Evolutionary conservation across 1,140 invertebrate genomes (phyloP).

Genomic region (Drosophila fuyamai): DNA sequence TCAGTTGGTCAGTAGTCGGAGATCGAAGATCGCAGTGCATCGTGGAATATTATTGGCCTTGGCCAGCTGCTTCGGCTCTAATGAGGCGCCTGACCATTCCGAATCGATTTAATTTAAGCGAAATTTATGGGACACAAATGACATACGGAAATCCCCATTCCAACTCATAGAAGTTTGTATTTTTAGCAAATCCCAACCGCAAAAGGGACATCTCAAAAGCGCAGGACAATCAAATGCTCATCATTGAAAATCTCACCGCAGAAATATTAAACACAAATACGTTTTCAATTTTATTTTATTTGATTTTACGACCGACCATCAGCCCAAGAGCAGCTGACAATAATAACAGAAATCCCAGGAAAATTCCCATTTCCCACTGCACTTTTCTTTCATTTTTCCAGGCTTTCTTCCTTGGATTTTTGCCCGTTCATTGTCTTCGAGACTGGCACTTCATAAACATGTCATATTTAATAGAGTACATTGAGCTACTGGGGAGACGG

Average conservation of each 20-base stretch:
- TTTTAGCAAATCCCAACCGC: conserved; percentile 33
- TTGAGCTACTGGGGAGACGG: conserved; percentile 46
- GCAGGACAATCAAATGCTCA: conserved; percentile 61
- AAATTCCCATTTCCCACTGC: conserved; percentile 51
- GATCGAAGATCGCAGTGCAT: conserved; percentile 2
- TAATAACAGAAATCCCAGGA: conserved; percentile 33
- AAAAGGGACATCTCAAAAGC: conserved; percentile 23
- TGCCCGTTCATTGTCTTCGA: conserved; percentile 39
- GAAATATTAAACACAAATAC: conserved; percentile 82
- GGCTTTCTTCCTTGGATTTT: conserved; percentile 54
- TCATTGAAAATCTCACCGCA: conserved; percentile 61
- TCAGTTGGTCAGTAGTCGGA: conserved; percentile 37
- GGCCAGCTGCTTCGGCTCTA: conserved; percentile 36
- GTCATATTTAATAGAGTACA: conserved; percentile 82
- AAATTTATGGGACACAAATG: conserved; percentile 56
- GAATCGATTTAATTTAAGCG: conserved; percentile 66
- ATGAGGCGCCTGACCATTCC: conserved; percentile 61
- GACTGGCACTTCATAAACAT: conserved; percentile 83
- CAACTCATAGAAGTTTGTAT: conserved; percentile 1
- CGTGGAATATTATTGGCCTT: conserved; percentile 34
- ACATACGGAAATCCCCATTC: conserved; percentile 11
- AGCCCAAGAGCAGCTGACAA: conserved; percentile 39
- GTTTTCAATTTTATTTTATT: conserved; percentile 65
- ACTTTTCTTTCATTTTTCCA: conserved; percentile 47
- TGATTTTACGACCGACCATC: conserved; percentile 39